Evolutionary conservation across 2,113 vertebrate genomes (phyloP).

Genomic region (Cephalopterus ornatus): DNA sequence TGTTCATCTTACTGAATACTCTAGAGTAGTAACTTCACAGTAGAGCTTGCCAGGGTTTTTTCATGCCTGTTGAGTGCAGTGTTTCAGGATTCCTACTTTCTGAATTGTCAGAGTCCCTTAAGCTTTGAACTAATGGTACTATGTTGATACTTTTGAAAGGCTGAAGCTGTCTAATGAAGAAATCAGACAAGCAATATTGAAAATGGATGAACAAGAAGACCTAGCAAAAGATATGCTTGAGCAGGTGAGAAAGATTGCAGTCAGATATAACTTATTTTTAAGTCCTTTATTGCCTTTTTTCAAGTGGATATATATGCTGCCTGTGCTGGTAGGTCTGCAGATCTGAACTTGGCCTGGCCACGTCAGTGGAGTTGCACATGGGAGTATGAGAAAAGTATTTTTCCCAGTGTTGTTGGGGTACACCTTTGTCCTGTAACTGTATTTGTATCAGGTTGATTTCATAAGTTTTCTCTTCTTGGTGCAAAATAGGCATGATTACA

Average conservation of each 20-base stretch:
- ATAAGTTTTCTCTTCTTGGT: not conserved
- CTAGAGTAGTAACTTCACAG: not conserved
- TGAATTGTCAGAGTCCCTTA: not conserved
- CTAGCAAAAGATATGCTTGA: slow-evolving; percentile 98
- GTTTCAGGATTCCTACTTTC: not conserved
- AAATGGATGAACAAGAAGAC: slow-evolving; percentile 97
- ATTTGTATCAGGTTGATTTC: not conserved
- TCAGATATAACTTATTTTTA: not conserved
- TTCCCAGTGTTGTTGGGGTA: not conserved
- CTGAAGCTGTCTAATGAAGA: slow-evolving; percentile 96
- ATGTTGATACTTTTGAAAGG: slow-evolving; percentile 68
- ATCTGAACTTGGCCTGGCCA: not conserved
- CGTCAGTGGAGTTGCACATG: not conserved
- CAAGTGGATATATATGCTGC: not conserved
- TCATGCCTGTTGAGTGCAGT: not conserved
- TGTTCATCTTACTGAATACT: not conserved
- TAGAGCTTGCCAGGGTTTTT: not conserved
- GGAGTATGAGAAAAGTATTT: not conserved
- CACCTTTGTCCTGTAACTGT: not conserved
- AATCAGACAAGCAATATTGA: slow-evolving; percentile 90
- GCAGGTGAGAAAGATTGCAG: slow-evolving; percentile 78
- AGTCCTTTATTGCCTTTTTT: not conserved
- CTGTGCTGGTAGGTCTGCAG: not conserved
- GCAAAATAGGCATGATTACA: not conserved
- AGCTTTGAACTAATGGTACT: not conserved